Conservation (phyloP, 2,888 invertebrate genomes). For the Patella pellucida region DNA sequence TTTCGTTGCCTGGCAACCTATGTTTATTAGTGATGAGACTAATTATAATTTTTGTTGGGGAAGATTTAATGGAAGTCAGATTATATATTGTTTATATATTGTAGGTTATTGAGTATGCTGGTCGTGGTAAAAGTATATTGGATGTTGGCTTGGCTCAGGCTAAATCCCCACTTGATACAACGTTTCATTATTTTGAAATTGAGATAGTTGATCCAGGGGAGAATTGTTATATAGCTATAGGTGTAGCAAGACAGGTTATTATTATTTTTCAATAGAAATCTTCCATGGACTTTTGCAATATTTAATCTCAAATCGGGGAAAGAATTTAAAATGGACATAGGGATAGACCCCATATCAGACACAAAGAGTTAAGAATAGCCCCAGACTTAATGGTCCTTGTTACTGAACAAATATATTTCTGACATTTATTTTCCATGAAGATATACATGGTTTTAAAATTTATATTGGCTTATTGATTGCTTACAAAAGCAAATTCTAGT, state of each 20-base stretch:
- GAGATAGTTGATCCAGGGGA: conserved; percentile 75
- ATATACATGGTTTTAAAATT: too few species aligned
- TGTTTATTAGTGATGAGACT: background rate
- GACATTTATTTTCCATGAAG: too few species aligned
- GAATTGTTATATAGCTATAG: conserved; percentile 75
- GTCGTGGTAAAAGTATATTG: conserved; percentile 73
- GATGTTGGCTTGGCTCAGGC: conserved; percentile 75
- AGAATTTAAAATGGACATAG: too few species aligned
- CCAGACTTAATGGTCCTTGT: background rate
- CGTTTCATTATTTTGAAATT: conserved; percentile 75
- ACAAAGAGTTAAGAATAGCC: too few species aligned
- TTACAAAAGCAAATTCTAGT: too few species aligned
- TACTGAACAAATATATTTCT: background rate
- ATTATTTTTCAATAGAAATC: background rate
- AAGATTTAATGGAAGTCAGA: too few species aligned
- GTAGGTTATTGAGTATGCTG: conserved; percentile 73
- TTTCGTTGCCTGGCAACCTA: too few species aligned
- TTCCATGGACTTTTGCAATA: background rate
- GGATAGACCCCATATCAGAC: too few species aligned
- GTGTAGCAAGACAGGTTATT: conserved; percentile 73
- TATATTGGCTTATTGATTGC: too few species aligned
- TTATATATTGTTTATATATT: conserved; percentile 27
- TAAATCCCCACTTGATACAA: conserved; percentile 72
- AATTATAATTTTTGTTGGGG: background rate
- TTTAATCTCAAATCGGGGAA: too few species aligned